Percentiles rank a stretch among this genome's conserved stretches.
These are phyloP conservation scores for Campylorhamphus procurvoides DNA, from an alignment of 2,113 vertebrate genomes.

Conservation along the genomic window DNA sequence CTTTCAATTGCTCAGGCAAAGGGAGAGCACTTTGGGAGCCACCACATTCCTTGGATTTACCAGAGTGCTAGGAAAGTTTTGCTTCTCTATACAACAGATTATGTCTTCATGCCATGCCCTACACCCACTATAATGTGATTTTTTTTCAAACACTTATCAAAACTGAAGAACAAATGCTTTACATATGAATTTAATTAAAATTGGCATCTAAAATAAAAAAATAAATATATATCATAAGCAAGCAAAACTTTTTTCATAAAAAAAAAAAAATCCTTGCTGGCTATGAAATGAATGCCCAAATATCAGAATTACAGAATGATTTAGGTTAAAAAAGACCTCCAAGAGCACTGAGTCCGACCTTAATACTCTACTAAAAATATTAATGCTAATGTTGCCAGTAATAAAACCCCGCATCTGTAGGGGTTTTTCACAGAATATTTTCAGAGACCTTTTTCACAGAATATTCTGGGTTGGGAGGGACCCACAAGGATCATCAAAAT, in stretches of 20 bases:
- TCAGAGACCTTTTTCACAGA: not conserved
- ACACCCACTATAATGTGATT: not conserved
- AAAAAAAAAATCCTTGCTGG: not conserved
- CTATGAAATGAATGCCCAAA: not conserved
- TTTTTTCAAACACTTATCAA: not conserved
- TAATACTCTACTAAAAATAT: not conserved
- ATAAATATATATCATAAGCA: not conserved
- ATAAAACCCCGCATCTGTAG: not conserved
- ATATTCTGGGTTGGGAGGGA: not conserved
- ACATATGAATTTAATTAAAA: not conserved
- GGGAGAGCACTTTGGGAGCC: not conserved
- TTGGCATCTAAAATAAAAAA: not conserved
- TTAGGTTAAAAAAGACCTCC: not conserved
- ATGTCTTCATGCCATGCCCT: not conserved
- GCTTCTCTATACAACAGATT: not conserved
- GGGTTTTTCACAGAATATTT: not conserved
- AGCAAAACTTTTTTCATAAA: not conserved
- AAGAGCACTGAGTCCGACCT: not conserved
- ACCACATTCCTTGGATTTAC: not conserved
- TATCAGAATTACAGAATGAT: not conserved
- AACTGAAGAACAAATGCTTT: not conserved
- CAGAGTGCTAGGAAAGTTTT: not conserved
- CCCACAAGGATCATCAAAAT: not conserved
- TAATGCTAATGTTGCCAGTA: not conserved
- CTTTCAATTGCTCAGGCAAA: not conserved